Evolutionary conservation across 2,797 vertebrate species (phyloP).

Genomic region (Loris lydekkerianus): DNA sequence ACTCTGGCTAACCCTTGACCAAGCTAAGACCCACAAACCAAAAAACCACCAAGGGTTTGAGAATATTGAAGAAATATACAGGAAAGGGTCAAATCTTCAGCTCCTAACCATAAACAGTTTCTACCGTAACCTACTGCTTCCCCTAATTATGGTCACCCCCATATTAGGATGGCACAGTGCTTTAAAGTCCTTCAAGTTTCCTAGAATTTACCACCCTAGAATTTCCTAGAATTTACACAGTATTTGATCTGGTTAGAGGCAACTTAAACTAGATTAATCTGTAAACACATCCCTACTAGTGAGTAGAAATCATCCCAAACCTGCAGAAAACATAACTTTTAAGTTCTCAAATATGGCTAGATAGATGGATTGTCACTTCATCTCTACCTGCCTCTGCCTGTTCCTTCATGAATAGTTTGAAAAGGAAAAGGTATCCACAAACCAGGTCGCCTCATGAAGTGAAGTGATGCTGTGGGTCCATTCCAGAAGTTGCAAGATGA

Average conservation of each 20-base stretch:
- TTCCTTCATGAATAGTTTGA: neutral
- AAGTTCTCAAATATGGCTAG: slow-evolving; percentile 27
- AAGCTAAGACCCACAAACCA: slow-evolving; percentile 47
- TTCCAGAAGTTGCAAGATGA: neutral
- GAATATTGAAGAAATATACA: slow-evolving; percentile 14
- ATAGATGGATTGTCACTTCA: neutral
- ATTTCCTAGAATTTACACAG: slow-evolving; percentile 67
- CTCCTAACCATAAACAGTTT: slow-evolving; percentile 58
- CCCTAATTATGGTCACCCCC: slow-evolving; percentile 75
- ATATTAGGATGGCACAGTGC: neutral
- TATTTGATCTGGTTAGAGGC: slow-evolving; percentile 66
- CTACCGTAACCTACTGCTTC: slow-evolving; percentile 11
- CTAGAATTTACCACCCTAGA: slow-evolving; percentile 65
- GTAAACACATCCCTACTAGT: slow-evolving; percentile 6
- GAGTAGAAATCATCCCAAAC: slow-evolving; percentile 10
- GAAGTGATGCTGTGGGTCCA: neutral
- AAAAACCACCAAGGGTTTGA: neutral
- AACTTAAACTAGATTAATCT: slow-evolving; percentile 66
- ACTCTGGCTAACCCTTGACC: slow-evolving; percentile 41
- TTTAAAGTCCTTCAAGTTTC: slow-evolving; percentile 69
- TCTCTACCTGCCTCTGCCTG: neutral
- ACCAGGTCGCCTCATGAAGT: neutral
- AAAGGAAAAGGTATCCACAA: neutral
- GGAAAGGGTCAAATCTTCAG: slow-evolving; percentile 56
- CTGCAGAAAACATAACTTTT: neutral